A percentile compares a stretch with the other conserved stretches of the same genome.
Conservation (phyloP, 2,797 vertebrate species). For the Galagoides demidoff region DNA sequence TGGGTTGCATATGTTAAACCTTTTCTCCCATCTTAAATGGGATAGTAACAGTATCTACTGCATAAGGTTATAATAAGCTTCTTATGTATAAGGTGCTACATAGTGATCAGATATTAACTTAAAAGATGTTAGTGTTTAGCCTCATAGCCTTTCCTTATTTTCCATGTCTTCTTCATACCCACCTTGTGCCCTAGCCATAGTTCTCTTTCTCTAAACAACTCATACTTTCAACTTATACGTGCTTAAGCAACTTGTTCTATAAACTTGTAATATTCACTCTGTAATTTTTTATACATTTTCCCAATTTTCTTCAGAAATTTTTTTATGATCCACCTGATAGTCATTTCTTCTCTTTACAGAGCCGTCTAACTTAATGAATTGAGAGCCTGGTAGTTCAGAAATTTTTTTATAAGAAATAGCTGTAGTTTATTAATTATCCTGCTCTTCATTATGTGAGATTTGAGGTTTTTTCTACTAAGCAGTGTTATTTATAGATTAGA, state of each 20-base stretch:
- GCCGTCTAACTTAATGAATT: not conserved
- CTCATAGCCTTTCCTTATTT: constrained; percentile 24
- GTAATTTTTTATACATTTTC: not conserved
- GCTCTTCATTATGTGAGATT: not conserved
- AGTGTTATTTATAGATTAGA: not conserved
- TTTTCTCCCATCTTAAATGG: not conserved
- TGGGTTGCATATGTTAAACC: too few species aligned
- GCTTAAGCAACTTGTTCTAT: not conserved
- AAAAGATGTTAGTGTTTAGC: not conserved
- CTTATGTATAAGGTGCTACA: not conserved
- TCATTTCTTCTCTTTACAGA: not conserved
- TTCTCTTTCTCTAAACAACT: constrained; percentile 2
- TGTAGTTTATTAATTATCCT: not conserved
- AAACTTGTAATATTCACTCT: not conserved
- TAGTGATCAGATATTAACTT: not conserved
- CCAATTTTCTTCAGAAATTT: not conserved
- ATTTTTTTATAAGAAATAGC: not conserved
- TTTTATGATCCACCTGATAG: not conserved
- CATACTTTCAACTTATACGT: not conserved
- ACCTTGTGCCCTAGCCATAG: not conserved
- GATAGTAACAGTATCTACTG: not conserved
- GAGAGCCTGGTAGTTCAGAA: not conserved
- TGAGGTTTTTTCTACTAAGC: not conserved
- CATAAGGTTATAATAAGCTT: not conserved
- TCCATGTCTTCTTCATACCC: not conserved